These are phyloP conservation scores for Drosophila ananassae DNA, from an alignment of 1,140 invertebrate genomes.

Conservation along the genomic window DNA sequence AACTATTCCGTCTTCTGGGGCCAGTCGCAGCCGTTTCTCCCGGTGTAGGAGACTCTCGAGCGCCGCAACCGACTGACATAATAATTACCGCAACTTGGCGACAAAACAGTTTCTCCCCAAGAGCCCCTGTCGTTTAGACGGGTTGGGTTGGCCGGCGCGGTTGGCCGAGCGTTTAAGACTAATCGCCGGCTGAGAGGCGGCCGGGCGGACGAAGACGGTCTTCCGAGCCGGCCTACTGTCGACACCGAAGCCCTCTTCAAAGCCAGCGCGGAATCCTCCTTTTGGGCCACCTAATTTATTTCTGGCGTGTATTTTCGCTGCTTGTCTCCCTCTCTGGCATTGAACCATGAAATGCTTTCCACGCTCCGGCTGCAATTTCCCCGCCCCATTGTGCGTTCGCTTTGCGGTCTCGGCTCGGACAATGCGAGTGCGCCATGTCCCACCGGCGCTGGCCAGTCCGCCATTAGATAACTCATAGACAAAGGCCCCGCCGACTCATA, in stretches of 20 bases:
- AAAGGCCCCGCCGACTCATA: constrained; percentile 19
- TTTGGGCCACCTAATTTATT: constrained; percentile 38
- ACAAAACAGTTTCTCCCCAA: constrained; percentile 47
- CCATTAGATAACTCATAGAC: constrained; percentile 60
- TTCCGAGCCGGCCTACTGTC: neutral
- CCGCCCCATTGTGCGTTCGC: constrained; percentile 47
- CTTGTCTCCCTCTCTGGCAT: constrained; percentile 54
- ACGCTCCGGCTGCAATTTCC: constrained; percentile 32
- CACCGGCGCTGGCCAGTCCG: constrained; percentile 6
- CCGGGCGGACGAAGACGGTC: constrained; percentile 8
- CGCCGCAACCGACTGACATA: constrained; percentile 65
- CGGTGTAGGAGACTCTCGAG: constrained; percentile 20
- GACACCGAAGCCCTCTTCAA: no score
- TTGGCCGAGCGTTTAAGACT: constrained; percentile 54
- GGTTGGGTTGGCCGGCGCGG: constrained; percentile 41
- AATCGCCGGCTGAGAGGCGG: constrained; percentile 52
- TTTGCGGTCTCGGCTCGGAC: constrained; percentile 37
- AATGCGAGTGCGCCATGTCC: constrained; percentile 18
- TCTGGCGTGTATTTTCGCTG: neutral
- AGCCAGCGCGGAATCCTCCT: constrained; percentile 52
- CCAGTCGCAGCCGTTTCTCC: neutral
- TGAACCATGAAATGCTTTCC: constrained; percentile 71
- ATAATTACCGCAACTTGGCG: constrained; percentile 75
- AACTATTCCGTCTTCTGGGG: neutral
- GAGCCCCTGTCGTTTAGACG: constrained; percentile 10